A percentile compares a stretch with the other conserved stretches of the same genome.
These are phyloP conservation scores for Drosophila dives DNA, from an alignment of 2,888 invertebrate species.

Conservation along the genomic window DNA sequence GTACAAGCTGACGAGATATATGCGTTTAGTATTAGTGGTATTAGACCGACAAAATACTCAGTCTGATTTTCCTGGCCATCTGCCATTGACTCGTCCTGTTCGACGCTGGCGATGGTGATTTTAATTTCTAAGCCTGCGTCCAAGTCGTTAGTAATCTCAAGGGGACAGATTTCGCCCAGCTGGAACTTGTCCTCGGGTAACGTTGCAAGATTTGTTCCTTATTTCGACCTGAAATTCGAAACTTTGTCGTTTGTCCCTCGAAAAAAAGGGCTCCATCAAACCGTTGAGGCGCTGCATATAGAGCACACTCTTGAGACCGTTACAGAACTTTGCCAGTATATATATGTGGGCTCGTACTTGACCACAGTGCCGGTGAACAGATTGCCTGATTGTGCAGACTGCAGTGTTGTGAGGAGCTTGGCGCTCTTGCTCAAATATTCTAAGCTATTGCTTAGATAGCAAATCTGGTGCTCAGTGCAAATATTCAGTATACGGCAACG, in stretches of 20 bases:
- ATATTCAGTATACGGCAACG: constrained; percentile 87
- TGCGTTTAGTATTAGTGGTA: constrained; percentile 83
- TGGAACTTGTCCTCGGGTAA: constrained; percentile 79
- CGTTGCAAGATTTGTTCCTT: constrained; percentile 72
- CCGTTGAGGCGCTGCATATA: constrained; percentile 69
- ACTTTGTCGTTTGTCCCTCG: constrained; percentile 82
- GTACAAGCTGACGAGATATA: constrained; percentile 64
- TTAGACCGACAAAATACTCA: constrained; percentile 79
- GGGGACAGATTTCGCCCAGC: constrained; percentile 81
- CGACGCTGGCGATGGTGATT: constrained; percentile 61
- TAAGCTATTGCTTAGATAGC: constrained; percentile 88
- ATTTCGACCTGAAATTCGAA: constrained; percentile 73
- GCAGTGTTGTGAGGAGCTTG: constrained; percentile 86
- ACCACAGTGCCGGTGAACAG: constrained; percentile 82
- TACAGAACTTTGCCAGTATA: constrained; percentile 84
- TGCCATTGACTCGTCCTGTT: constrained; percentile 34
- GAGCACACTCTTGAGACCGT: constrained; percentile 84
- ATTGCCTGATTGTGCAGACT: constrained; percentile 86
- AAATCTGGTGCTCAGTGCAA: constrained; percentile 84
- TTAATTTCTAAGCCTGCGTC: constrained; percentile 84
- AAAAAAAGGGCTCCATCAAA: constrained; percentile 66
- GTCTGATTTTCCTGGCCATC: constrained; percentile 42
- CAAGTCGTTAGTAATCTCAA: constrained; percentile 73
- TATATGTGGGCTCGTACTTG: constrained; percentile 70
- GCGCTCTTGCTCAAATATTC: constrained; percentile 87